Conservation (phyloP, 2,888 invertebrate genomes). For the Hedychridium roseum region DNA sequence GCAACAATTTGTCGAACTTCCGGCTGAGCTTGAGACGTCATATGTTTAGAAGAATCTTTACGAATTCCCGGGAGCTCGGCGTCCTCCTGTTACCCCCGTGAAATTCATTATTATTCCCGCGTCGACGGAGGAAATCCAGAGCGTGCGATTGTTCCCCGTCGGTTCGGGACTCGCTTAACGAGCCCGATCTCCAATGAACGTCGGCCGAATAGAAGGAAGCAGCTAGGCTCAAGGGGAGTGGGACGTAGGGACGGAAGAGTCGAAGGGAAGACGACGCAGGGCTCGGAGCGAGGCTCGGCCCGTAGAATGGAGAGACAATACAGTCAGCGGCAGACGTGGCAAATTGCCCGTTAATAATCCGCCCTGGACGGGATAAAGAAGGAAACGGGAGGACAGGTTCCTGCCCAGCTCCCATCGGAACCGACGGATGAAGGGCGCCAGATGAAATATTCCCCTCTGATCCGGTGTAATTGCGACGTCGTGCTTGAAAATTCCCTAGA, state of each 20-base stretch:
- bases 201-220: slow-evolving; percentile 19
- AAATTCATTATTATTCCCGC: too few relatives aligned
- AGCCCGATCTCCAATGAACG: slow-evolving; percentile 28
- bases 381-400: slow-evolving; percentile 13
- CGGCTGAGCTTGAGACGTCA: too few relatives aligned
- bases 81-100: too few relatives aligned
- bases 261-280: too few relatives aligned
- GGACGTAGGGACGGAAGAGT: slow-evolving; percentile 25
- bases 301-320: slow-evolving; percentile 55
- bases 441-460: slow-evolving; percentile 61
- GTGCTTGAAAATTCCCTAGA: slow-evolving; percentile 50
- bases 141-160: too few relatives aligned
- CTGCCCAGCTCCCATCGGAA: slow-evolving; percentile 19
- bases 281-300: too few relatives aligned
- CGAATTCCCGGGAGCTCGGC: too few relatives aligned
- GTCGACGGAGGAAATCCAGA: too few relatives aligned
- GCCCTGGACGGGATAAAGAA: slow-evolving; percentile 27
- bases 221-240: slow-evolving; percentile 21
- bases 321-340: slow-evolving; percentile 62
- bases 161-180: slow-evolving; percentile 33
- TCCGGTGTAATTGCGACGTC: slow-evolving; percentile 60
- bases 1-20: too few relatives aligned
- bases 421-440: slow-evolving; percentile 31
- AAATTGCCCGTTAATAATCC: slow-evolving; percentile 64
- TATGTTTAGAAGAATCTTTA: too few relatives aligned